Evolutionary conservation across 2,797 vertebrate genomes (phyloP).

Genomic region (Uromys caudimaculatus): DNA sequence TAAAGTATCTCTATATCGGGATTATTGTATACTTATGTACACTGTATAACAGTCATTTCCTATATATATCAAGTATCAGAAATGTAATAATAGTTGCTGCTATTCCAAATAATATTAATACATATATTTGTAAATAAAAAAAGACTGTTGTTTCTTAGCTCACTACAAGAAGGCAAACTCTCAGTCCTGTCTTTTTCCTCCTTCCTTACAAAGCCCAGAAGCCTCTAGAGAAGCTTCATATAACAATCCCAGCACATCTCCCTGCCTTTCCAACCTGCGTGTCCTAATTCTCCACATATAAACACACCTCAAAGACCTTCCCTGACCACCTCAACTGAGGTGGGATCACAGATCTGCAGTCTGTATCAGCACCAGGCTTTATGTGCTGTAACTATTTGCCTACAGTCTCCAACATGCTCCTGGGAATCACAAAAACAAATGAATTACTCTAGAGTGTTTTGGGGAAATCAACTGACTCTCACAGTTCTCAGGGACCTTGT

Average conservation of each 20-base stretch:
- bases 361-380: neutral
- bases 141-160: neutral
- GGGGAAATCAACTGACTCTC: slow-evolving; percentile 35
- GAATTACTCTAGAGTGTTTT: neutral
- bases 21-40: neutral
- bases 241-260: neutral
- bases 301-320: neutral
- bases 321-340: neutral
- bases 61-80: neutral
- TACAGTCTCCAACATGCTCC: neutral
- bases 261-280: neutral
- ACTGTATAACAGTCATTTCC: neutral
- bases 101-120: neutral
- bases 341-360: neutral
- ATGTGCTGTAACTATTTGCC: neutral
- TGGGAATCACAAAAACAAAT: neutral
- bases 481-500: neutral
- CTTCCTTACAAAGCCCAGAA: neutral
- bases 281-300: neutral
- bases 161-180: neutral
- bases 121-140: neutral
- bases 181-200: neutral
- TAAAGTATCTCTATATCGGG: neutral
- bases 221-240: neutral
- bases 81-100: neutral